Percentiles rank a stretch among this genome's conserved stretches.
phyloP scores from a whole-genome alignment of 2,888 invertebrate genomes.

The Nebria brevicollis region DNA sequence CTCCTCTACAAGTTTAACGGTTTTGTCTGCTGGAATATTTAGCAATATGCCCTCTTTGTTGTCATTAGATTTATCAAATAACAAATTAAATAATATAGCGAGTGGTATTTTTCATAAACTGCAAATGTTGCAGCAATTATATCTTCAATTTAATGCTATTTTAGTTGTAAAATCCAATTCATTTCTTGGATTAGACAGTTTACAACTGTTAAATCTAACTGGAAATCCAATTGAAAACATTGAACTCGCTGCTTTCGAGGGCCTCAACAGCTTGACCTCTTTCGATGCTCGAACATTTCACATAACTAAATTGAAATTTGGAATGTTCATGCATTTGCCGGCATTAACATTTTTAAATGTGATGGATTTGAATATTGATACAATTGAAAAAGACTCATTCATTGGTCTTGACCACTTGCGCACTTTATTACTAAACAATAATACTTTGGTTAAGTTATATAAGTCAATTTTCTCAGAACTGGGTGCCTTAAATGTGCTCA shows the following conservation, averaged over 20 bases:
- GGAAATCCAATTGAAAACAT: constrained; percentile 7
- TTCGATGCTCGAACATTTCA: constrained; percentile 2
- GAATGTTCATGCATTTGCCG: background rate
- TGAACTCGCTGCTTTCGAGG: background rate
- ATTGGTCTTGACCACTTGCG: background rate
- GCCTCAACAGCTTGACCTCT: background rate
- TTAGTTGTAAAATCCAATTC: background rate
- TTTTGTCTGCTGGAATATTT: background rate
- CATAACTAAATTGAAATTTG: background rate
- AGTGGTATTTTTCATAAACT: constrained; percentile 4
- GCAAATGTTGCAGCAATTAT: background rate
- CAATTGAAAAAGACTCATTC: constrained; percentile 2
- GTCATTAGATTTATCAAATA: background rate
- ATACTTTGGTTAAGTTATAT: background rate
- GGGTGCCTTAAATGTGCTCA: background rate
- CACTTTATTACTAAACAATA: background rate
- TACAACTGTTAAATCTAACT: background rate
- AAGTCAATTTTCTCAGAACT: background rate
- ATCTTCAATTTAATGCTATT: background rate
- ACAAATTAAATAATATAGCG: background rate
- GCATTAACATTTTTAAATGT: constrained; percentile 8
- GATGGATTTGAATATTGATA: constrained; percentile 3
- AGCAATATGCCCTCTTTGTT: background rate
- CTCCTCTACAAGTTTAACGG: background rate
- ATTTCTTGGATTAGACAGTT: background rate